phyloP scores from a whole-genome alignment of 2,888 invertebrate genomes.

The Synergus laeviventris region DNA sequence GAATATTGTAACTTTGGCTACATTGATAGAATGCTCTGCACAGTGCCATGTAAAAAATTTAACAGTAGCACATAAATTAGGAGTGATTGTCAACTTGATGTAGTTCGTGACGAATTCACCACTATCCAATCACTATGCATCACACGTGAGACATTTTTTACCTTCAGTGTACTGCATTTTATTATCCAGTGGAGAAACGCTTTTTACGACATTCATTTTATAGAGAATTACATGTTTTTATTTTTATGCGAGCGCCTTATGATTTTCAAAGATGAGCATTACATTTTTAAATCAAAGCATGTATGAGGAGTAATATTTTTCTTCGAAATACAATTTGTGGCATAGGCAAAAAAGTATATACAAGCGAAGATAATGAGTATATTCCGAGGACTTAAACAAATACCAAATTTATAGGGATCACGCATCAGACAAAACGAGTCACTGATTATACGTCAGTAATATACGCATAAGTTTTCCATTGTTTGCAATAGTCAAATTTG shows the following conservation, averaged over 20 bases:
- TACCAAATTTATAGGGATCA: too few species aligned
- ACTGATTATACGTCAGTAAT: too few species aligned
- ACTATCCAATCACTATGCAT: constrained; percentile 37
- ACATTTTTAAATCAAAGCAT: background rate
- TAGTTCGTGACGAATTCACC: constrained; percentile 30
- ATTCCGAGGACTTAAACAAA: too few species aligned
- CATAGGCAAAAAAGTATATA: too few species aligned
- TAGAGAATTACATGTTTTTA: constrained; percentile 3
- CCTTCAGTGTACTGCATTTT: constrained; percentile 25
- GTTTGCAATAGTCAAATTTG: too few species aligned
- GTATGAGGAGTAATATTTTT: background rate
- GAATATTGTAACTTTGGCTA: background rate
- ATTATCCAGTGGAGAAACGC: constrained; percentile 30
- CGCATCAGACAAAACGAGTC: too few species aligned
- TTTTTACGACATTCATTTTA: constrained; percentile 36
- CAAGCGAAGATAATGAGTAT: too few species aligned
- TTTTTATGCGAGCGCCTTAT: background rate
- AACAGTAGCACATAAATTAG: constrained; percentile 9
- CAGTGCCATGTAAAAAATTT: background rate
- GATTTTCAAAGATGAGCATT: background rate
- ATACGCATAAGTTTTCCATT: too few species aligned
- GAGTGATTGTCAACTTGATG: constrained; percentile 28
- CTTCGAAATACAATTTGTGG: background rate
- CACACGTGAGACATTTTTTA: constrained; percentile 29
- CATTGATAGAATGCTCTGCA: background rate